phyloP scores from a whole-genome alignment of 2,888 invertebrate genomes.

The Oxyteleia sp. region DNA sequence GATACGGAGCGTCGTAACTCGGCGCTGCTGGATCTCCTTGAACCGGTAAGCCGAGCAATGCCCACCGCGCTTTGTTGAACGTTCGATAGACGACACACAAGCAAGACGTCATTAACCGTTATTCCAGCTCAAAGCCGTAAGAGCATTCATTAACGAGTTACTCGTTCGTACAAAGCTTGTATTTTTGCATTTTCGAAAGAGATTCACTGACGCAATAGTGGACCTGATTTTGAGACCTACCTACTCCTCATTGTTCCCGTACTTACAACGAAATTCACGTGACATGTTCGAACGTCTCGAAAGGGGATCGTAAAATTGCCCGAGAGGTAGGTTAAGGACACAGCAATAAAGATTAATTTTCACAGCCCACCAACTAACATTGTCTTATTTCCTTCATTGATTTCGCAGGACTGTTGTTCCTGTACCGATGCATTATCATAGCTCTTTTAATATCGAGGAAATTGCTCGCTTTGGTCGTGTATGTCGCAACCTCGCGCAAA shows the following conservation, averaged over 20 bases:
- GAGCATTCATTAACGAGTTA: slow-evolving; percentile 8
- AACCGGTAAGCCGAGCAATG: slow-evolving; percentile 81
- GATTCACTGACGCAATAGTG: neutral
- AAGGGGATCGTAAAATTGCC: slow-evolving; percentile 9
- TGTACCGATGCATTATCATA: slow-evolving; percentile 11
- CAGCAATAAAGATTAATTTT: slow-evolving; percentile 14
- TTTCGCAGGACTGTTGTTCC: neutral
- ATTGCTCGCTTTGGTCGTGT: slow-evolving; percentile 16
- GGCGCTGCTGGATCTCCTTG: slow-evolving; percentile 85
- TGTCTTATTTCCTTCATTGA: slow-evolving; percentile 8
- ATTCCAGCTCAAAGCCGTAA: slow-evolving; percentile 34
- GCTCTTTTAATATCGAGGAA: slow-evolving; percentile 31
- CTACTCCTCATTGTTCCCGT: neutral
- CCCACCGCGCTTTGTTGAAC: slow-evolving; percentile 79
- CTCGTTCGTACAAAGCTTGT: neutral
- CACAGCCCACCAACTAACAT: neutral
- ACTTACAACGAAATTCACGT: neutral
- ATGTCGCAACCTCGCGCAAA: slow-evolving; percentile 26
- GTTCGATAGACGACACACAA: slow-evolving; percentile 48
- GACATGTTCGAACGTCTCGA: neutral
- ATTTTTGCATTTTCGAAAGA: slow-evolving; percentile 22
- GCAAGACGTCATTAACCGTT: slow-evolving; percentile 62
- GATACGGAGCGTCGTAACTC: slow-evolving; percentile 85
- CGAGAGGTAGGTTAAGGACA: slow-evolving; percentile 21
- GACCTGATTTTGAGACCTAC: slow-evolving; percentile 7